These are phyloP conservation scores for Tetramorium parvispinum DNA, from an alignment of 1,140 invertebrate genomes.

Conservation along the genomic window DNA sequence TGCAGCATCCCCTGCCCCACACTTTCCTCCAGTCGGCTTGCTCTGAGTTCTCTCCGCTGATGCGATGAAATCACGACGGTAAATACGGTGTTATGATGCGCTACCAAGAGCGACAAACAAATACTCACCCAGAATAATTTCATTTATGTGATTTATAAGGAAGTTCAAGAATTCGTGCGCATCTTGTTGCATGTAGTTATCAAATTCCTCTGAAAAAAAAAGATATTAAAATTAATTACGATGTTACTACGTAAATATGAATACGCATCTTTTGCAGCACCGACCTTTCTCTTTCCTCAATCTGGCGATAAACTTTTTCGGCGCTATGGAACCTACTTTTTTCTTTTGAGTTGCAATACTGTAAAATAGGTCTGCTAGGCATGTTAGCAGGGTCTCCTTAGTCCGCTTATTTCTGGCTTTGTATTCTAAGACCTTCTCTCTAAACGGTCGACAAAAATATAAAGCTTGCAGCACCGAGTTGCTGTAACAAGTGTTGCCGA, in stretches of 20 bases:
- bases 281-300: conserved; percentile 99
- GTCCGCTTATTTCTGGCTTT: conserved; percentile 99
- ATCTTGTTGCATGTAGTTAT: conserved; percentile 99
- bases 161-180: conserved; percentile 99
- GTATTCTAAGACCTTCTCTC: conserved; percentile 99
- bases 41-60: conserved; percentile 93
- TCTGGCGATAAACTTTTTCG: conserved; percentile 99
- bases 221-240: conserved; percentile 21
- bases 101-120: conserved; percentile 13
- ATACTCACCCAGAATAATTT: conserved; percentile 94
- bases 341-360: conserved; percentile 99
- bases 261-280: background rate
- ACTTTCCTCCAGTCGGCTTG: conserved; percentile 85
- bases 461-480: conserved; percentile 99
- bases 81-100: background rate
- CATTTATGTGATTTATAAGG: conserved; percentile 98
- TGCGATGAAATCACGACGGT: background rate
- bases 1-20: conserved; percentile 79
- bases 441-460: conserved; percentile 99
- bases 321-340: conserved; percentile 99
- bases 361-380: conserved; percentile 99
- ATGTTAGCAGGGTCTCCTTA: conserved; percentile 99
- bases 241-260: conserved; percentile 2
- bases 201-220: conserved; percentile 96
- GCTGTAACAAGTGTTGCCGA: conserved; percentile 99